Evolutionary conservation across 35 echinoderm and acorn worm genomes (phyloP), one percentile per base, ranked within the genome.

Genomic region (Ophiothrix spiculata): DNA sequence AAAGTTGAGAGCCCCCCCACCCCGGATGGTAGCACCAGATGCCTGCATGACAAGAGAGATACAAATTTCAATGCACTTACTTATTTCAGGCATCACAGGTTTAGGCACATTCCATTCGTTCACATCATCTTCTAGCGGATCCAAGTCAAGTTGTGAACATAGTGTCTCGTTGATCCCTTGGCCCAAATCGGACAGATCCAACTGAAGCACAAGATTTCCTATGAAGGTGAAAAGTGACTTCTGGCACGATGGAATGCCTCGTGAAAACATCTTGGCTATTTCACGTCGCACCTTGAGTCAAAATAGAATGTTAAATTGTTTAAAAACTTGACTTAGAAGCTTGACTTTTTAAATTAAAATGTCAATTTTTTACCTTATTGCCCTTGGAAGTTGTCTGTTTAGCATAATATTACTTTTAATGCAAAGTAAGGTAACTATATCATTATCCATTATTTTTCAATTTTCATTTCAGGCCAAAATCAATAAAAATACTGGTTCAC

Each of bases 91-190:
- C 17, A 84, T 84, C 35, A 84, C 13, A 35, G 81, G 81, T 35
- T 84, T 84, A 16, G 81, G 81, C 37, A 84, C 40, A 13, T 84
- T 32, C 81, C 81, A 84, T 36, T 33, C 46, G 15, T 84, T 56
- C 8, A 31, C 31, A 36, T 42, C 81, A 1, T 64, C 56, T 37
- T 74, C 81, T 12, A 36, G 39, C 3, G 81, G 81, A 33, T 54
- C 63, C 29, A 84, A 37, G 10, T 37, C 54, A 0, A 84, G 63
- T 33, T 54, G 32, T 3, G 14, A 15, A 36, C 81, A 84, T 28
- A 84, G 34, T 11, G 23, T 36, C 46, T 84, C 81, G 39, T 42
- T 37, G n/a, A 84, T 64, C 11, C 81, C 81, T 37, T 64, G 54
- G 15, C 29, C 56, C 0, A 21, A 33, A 39, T 38, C 28, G 14